A percentile compares a stretch with the other conserved stretches of the same genome.
Conservation (phyloP, 2,797 vertebrate species). For the Dicrostonyx torquatus region DNA sequence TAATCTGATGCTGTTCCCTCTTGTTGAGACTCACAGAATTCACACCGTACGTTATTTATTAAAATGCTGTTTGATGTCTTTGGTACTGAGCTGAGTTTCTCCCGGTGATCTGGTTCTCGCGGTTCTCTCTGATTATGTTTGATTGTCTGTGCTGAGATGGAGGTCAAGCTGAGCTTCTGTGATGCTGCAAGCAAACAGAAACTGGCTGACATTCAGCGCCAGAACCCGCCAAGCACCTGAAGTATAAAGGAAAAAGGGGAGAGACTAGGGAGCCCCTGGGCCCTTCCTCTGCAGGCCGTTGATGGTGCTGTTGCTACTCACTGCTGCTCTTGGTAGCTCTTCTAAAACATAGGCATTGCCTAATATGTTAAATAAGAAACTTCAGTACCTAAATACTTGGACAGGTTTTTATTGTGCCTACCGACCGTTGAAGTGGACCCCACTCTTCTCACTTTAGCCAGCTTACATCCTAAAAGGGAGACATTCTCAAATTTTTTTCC, state of each 20-base stretch:
- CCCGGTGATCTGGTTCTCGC: background rate
- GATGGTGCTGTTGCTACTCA: background rate
- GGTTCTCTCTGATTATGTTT: background rate
- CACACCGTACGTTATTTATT: conserved; percentile 20
- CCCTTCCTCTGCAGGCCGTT: background rate
- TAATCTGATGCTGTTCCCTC: conserved; percentile 28
- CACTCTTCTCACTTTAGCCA: background rate
- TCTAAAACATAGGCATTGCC: background rate
- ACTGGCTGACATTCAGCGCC: background rate
- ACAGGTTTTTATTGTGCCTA: background rate
- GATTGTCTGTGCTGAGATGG: background rate
- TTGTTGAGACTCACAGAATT: conserved; percentile 25
- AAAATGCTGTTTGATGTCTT: background rate
- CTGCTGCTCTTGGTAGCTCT: background rate
- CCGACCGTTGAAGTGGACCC: background rate
- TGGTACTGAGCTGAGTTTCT: background rate
- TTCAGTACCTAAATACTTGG: background rate
- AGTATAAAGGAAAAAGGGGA: background rate
- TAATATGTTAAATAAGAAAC: background rate
- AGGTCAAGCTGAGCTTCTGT: background rate
- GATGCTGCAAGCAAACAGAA: background rate
- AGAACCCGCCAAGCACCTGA: background rate
- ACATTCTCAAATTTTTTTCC: conserved; percentile 29
- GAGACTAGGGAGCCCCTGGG: background rate
- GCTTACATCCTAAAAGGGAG: conserved; percentile 12